Evolutionary conservation across 1,140 invertebrate species (phyloP), one percentile per base, ranked within the genome.

Genomic region (Danaus plexippus): DNA sequence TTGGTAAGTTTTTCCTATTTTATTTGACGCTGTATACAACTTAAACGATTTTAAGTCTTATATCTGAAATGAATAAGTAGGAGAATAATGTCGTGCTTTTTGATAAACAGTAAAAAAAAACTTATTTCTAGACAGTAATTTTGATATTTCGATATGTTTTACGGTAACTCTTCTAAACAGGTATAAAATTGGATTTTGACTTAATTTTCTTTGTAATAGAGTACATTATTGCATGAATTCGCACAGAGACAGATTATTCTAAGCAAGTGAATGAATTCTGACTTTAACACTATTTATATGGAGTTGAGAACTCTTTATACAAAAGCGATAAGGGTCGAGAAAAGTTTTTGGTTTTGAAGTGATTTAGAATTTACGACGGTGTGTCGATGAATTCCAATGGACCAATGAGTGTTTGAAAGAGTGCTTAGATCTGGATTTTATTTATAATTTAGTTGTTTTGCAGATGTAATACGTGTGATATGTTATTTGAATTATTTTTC

Each of bases 1-100:
- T 57, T 61, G 66, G 50, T 67, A 63, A 80, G 72, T 73, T 73
- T 76, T 57, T 58, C 67, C 64, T 67, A 57, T 47, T 53, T 49
- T 45, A 32, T 32, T 32, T 32, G 5, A 32, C 22, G 22, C 22
- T 2, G 22, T 8, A 32, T 32, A 32, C 22, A 32, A 32, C 1
- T 7, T 12, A 44, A 32, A 12, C 54, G 11, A 57, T 42, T 50
- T 50, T 49, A 9, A 53, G 48, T 48, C 13, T 41, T 71, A 61
- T 57, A 43, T 9, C 43, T 10, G 11, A 11, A 7, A 11, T 9
- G 11, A 45, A 45, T 45, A 45, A 7, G 10, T 45, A 7, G 0
- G 11, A 45, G 10, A 12, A 7, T 7, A 1, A 12, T 13, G 47
- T 0, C 2, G 52, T 54, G 61, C 54, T 42, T 40, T 44, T 43